phyloP scores from a whole-genome alignment of 1,140 invertebrate species.

The Leucophenga varia region DNA sequence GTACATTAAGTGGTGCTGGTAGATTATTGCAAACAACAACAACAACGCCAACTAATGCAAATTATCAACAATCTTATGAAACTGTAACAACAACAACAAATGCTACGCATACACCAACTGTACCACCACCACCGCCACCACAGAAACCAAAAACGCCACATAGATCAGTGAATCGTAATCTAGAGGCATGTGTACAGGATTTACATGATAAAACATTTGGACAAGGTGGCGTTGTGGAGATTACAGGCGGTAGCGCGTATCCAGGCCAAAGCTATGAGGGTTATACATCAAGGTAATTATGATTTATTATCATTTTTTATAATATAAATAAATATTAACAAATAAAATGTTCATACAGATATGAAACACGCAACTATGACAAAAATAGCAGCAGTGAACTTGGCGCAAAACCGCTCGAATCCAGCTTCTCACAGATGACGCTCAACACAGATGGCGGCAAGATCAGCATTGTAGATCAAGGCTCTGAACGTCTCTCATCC shows the following conservation, averaged over 20 bases:
- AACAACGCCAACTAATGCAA: slow-evolving; percentile 41
- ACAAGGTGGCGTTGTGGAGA: slow-evolving; percentile 48
- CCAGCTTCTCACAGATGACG: slow-evolving; percentile 51
- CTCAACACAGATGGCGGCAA: slow-evolving; percentile 50
- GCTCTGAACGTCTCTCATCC: slow-evolving; percentile 50
- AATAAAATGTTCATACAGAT: slow-evolving; percentile 27
- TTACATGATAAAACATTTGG: slow-evolving; percentile 55
- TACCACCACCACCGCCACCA: slow-evolving; percentile 27
- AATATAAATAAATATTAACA: neutral
- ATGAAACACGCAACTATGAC: slow-evolving; percentile 53
- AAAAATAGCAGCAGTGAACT: slow-evolving; percentile 33
- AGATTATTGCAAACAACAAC: slow-evolving; percentile 13
- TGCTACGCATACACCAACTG: slow-evolving; percentile 16
- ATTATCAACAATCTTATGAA: slow-evolving; percentile 51
- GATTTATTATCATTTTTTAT: neutral
- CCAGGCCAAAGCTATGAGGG: slow-evolving; percentile 62
- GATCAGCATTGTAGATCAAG: slow-evolving; percentile 43
- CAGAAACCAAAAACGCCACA: no score
- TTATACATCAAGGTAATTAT: slow-evolving; percentile 62
- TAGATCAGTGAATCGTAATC: slow-evolving; percentile 44
- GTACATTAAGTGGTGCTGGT: slow-evolving; percentile 36
- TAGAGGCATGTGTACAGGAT: slow-evolving; percentile 53
- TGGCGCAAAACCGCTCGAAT: slow-evolving; percentile 41
- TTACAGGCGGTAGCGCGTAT: slow-evolving; percentile 40
- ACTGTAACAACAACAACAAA: slow-evolving; percentile 19